A percentile compares a stretch with the other conserved stretches of the same genome.
Evolutionary conservation across 2,113 vertebrate genomes (phyloP).

Genomic region (Silurus glanis): DNA sequence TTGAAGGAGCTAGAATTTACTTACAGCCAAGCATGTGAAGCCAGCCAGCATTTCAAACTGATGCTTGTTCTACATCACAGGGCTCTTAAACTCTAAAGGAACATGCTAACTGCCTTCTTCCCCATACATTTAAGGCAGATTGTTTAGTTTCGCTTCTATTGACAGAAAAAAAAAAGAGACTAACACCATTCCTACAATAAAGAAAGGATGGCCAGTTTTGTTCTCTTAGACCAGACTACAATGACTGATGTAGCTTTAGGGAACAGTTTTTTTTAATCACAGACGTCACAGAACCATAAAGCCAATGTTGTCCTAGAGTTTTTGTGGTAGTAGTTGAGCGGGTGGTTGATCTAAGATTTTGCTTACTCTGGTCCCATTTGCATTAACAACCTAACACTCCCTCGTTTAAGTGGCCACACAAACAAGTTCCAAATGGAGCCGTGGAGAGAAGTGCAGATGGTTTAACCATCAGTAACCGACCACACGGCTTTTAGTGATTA

Average conservation of each 20-base stretch:
- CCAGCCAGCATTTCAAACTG: background rate
- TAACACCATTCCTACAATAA: background rate
- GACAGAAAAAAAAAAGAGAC: background rate
- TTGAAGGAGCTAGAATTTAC: background rate
- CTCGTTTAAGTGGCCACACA: conserved; percentile 19
- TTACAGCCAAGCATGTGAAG: background rate
- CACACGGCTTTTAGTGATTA: conserved; percentile 28
- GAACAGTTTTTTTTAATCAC: background rate
- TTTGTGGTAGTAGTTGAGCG: conserved; percentile 5
- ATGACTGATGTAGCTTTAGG: background rate
- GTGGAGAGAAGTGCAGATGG: conserved; percentile 46
- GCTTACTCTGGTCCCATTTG: conserved; percentile 40
- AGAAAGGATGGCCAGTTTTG: background rate
- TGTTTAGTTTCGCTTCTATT: background rate
- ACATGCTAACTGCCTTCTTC: background rate
- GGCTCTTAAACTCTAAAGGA: background rate
- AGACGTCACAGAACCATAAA: background rate
- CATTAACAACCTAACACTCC: conserved; percentile 42
- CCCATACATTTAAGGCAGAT: background rate
- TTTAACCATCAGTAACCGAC: conserved; percentile 33
- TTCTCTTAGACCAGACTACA: background rate
- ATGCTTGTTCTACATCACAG: background rate
- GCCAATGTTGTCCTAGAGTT: background rate
- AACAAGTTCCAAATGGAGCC: conserved; percentile 51
- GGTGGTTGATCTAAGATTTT: conserved; percentile 26